phyloP scores from a whole-genome alignment of 1,140 invertebrate genomes.

The Hermatobates lingyangjiaoensis region DNA sequence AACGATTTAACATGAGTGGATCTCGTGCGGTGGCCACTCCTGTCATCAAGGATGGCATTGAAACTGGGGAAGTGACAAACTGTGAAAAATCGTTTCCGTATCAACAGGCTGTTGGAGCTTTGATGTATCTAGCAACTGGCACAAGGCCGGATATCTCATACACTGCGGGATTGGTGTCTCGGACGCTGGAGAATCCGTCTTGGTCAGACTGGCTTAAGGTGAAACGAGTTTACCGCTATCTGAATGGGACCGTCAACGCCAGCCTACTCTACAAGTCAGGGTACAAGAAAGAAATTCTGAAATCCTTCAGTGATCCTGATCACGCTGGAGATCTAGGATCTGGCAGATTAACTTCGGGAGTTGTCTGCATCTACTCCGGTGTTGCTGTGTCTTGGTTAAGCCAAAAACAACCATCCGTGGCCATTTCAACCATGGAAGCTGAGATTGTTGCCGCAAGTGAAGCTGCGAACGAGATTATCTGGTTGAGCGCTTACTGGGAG shows the following conservation, averaged over 20 bases:
- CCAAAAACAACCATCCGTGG: slow-evolving; percentile 16
- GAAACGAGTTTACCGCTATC: slow-evolving; percentile 11
- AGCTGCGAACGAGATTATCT: slow-evolving; percentile 17
- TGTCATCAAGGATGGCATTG: background rate
- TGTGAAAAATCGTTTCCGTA: slow-evolving; percentile 9
- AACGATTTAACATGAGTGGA: slow-evolving; percentile 2
- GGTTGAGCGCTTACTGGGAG: background rate
- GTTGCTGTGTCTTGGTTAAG: slow-evolving; percentile 19
- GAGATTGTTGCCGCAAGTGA: slow-evolving; percentile 26
- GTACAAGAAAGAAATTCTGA: slow-evolving; percentile 2
- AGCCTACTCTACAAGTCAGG: slow-evolving; percentile 1
- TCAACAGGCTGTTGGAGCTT: slow-evolving; percentile 17
- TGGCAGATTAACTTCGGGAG: slow-evolving; percentile 19
- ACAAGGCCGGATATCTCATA: slow-evolving; percentile 23
- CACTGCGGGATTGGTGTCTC: slow-evolving; percentile 17
- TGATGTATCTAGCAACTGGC: slow-evolving; percentile 20
- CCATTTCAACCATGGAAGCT: slow-evolving; percentile 23
- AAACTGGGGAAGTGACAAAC: background rate
- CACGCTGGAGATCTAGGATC: slow-evolving; percentile 20
- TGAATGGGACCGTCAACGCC: slow-evolving; percentile 9
- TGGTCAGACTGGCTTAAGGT: background rate
- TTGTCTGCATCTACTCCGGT: slow-evolving; percentile 8
- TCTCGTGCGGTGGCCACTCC: slow-evolving; percentile 2
- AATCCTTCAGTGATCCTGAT: slow-evolving; percentile 20
- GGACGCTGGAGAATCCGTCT: slow-evolving; percentile 8